phyloP scores from a whole-genome alignment of 2,888 invertebrate genomes.

The Diarsia dahlii region DNA sequence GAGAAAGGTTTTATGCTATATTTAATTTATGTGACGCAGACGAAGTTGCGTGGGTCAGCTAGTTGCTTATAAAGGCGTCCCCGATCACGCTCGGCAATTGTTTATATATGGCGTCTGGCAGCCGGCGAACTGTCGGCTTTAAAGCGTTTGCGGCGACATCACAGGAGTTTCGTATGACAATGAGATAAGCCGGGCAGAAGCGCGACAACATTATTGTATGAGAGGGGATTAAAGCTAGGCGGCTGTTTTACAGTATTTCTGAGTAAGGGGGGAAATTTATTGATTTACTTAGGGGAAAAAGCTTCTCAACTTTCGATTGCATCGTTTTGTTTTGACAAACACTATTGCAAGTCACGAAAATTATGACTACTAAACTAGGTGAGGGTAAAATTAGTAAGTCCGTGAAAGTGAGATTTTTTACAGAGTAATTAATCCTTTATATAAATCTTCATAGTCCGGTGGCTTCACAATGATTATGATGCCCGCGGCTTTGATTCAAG shows the following conservation, averaged over 20 bases:
- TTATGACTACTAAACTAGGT: not conserved
- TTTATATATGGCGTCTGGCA: slow-evolving; percentile 68
- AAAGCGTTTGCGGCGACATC: slow-evolving; percentile 67
- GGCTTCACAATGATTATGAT: too few relatives aligned
- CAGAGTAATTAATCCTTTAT: too few relatives aligned
- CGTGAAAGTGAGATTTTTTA: too few relatives aligned
- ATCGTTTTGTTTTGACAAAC: too few relatives aligned
- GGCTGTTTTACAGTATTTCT: slow-evolving; percentile 37
- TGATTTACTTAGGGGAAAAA: not conserved
- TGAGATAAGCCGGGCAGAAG: slow-evolving; percentile 62
- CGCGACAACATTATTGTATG: slow-evolving; percentile 61
- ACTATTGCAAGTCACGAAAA: not conserved
- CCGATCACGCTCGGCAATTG: slow-evolving; percentile 49
- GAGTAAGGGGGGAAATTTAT: not conserved
- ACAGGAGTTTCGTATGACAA: slow-evolving; percentile 65
- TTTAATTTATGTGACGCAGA: too few relatives aligned
- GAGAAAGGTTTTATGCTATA: too few relatives aligned
- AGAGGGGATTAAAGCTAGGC: slow-evolving; percentile 41
- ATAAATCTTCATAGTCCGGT: too few relatives aligned
- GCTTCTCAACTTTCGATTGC: not conserved
- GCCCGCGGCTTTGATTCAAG: too few relatives aligned
- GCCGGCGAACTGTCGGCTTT: slow-evolving; percentile 67
- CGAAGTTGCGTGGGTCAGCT: too few relatives aligned
- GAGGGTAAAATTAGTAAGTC: too few relatives aligned
- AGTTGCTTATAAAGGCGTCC: slow-evolving; percentile 25